Evolutionary conservation across 1,140 invertebrate genomes (phyloP).

Genomic region (Olivierus martensii): DNA sequence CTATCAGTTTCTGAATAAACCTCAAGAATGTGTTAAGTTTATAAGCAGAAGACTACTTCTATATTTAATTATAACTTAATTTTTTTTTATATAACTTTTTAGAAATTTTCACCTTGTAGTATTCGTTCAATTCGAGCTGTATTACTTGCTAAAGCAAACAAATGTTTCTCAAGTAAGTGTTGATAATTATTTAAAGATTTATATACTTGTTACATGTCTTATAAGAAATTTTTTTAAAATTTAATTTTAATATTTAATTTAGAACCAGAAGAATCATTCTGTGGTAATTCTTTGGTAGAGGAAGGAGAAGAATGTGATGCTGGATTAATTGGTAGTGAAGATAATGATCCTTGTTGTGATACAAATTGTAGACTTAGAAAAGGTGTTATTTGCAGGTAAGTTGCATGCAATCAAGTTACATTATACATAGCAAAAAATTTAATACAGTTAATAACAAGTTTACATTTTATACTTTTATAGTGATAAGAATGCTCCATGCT

Average conservation of each 20-base stretch:
- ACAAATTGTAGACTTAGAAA: constrained; percentile 77
- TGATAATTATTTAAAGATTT: background rate
- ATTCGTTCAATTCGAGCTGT: constrained; percentile 83
- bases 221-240: background rate
- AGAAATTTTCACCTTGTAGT: constrained; percentile 91
- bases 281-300: constrained; percentile 82
- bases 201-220: background rate
- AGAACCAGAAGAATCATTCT: constrained; percentile 87
- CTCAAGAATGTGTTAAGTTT: no score
- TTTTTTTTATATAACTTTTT: constrained; percentile 3
- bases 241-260: constrained; percentile 25
- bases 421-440: no score
- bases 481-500: constrained; percentile 90
- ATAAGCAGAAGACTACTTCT: no score
- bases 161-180: constrained; percentile 56
- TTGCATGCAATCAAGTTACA: no score
- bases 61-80: background rate
- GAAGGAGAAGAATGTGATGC: constrained; percentile 90
- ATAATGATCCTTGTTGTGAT: constrained; percentile 81
- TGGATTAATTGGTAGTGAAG: constrained; percentile 77
- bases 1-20: no score
- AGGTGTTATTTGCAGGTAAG: constrained; percentile 66
- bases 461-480: constrained; percentile 39
- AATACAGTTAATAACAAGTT: no score
- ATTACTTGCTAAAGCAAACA: constrained; percentile 72